phyloP scores from a whole-genome alignment of 2,888 invertebrate genomes.

The Diadegma fenestrale region DNA sequence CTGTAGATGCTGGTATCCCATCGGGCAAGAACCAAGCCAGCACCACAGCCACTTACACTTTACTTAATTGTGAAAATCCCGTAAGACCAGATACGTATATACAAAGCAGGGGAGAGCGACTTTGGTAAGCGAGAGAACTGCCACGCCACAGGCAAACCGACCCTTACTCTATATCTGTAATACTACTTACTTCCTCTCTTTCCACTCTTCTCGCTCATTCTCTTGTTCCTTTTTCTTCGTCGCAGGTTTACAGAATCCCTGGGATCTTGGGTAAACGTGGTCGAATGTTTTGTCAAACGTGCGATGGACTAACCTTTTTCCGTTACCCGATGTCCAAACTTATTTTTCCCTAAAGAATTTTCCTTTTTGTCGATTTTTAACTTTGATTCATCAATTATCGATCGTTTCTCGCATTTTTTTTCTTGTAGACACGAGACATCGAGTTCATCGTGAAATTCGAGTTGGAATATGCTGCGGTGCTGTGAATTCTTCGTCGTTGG shows the following conservation, averaged over 20 bases:
- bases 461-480: slow-evolving; percentile 47
- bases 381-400: not conserved
- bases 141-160: slow-evolving; percentile 57
- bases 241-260: slow-evolving; percentile 48
- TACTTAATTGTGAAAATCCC: slow-evolving; percentile 82
- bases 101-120: slow-evolving; percentile 66
- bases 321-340: not conserved
- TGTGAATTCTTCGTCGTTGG: slow-evolving; percentile 19
- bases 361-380: not conserved
- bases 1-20: slow-evolving; percentile 56
- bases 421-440: too few relatives aligned
- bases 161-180: slow-evolving; percentile 52
- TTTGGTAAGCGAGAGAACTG: slow-evolving; percentile 72
- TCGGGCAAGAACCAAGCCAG: slow-evolving; percentile 65
- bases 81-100: slow-evolving; percentile 47
- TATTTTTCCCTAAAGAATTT: not conserved
- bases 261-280: slow-evolving; percentile 44
- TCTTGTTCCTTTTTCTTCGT: slow-evolving; percentile 49
- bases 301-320: slow-evolving; percentile 44
- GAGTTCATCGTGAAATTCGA: slow-evolving; percentile 45
- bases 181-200: slow-evolving; percentile 38
- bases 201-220: slow-evolving; percentile 17
- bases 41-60: slow-evolving; percentile 78
- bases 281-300: slow-evolving; percentile 49
- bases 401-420: not conserved